Conservation (phyloP, 2,113 vertebrate species). For the Aspidoscelis tigris region DNA sequence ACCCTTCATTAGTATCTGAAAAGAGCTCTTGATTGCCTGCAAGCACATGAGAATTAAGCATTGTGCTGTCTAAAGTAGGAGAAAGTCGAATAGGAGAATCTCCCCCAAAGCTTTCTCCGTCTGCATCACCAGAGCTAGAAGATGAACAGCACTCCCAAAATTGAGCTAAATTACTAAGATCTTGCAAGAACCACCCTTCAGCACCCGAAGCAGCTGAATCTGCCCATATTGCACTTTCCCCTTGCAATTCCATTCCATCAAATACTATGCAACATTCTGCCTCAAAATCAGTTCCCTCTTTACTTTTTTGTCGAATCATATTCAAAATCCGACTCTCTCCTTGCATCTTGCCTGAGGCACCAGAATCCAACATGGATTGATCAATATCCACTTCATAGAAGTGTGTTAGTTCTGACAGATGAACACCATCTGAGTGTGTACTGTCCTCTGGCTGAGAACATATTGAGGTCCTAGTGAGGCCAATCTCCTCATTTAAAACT, state of each 20-base stretch:
- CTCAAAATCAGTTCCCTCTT: conserved; percentile 92
- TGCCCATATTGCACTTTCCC: conserved; percentile 99
- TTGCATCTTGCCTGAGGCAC: conserved; percentile 98
- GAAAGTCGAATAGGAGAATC: conserved; percentile 92
- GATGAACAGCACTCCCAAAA: conserved; percentile 97
- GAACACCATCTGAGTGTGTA: conserved; percentile 96
- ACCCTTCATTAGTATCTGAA: conserved; percentile 89
- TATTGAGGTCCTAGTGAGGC: conserved; percentile 89
- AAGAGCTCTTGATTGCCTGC: conserved; percentile 87
- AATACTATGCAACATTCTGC: conserved; percentile 97
- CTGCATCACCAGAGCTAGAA: conserved; percentile 93
- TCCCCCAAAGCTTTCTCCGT: conserved; percentile 93
- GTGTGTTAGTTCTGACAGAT: conserved; percentile 98
- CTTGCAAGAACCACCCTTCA: conserved; percentile 90
- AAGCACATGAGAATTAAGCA: conserved; percentile 84
- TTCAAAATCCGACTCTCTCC: conserved; percentile 98
- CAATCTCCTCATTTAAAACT: conserved; percentile 86
- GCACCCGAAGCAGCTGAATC: conserved; percentile 89
- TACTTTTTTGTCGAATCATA: conserved; percentile 98
- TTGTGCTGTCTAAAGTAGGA: conserved; percentile 86
- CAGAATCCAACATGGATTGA: conserved; percentile 99
- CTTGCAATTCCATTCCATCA: conserved; percentile 95
- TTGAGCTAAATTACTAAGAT: conserved; percentile 92
- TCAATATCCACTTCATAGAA: conserved; percentile 99
- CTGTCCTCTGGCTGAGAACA: conserved; percentile 94